Percentiles rank a stretch among this genome's conserved stretches.
These are phyloP conservation scores for Chaetodon trifascialis DNA, from an alignment of 2,113 vertebrate species.

Conservation along the genomic window DNA sequence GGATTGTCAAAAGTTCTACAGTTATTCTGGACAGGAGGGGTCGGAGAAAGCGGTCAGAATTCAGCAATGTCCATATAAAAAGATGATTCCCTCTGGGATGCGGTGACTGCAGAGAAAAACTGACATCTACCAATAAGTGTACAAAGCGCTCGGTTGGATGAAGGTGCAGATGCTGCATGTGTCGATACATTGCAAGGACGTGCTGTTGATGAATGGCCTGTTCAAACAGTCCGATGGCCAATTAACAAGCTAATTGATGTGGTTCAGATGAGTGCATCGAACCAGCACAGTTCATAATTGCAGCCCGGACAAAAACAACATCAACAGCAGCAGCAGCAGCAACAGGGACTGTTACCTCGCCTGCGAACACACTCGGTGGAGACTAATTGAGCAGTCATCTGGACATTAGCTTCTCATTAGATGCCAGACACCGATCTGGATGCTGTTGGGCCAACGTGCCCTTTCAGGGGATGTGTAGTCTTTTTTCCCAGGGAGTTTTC, in stretches of 20 bases:
- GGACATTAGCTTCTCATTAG: conserved; percentile 68
- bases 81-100: background rate
- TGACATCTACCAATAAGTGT: conserved; percentile 34
- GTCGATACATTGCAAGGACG: conserved; percentile 55
- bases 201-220: conserved; percentile 68
- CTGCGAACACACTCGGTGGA: conserved; percentile 42
- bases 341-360: conserved; percentile 38
- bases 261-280: conserved; percentile 65
- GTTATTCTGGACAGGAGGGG: too few species aligned
- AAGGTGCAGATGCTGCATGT: conserved; percentile 37
- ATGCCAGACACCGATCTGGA: conserved; percentile 56
- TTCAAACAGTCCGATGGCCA: conserved; percentile 65
- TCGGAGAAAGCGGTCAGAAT: too few species aligned
- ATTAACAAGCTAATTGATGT: conserved; percentile 74
- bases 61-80: too few species aligned
- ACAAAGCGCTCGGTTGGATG: conserved; percentile 9
- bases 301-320: conserved; percentile 51
- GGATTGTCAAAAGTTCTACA: too few species aligned
- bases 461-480: conserved; percentile 37
- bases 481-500: background rate
- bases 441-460: conserved; percentile 37
- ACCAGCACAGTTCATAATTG: conserved; percentile 69
- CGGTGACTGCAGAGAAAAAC: conserved; percentile 17
- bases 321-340: conserved; percentile 23
- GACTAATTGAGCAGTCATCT: conserved; percentile 70